Conservation (phyloP, 2,113 vertebrate genomes). For the Platycercus adscitus region DNA sequence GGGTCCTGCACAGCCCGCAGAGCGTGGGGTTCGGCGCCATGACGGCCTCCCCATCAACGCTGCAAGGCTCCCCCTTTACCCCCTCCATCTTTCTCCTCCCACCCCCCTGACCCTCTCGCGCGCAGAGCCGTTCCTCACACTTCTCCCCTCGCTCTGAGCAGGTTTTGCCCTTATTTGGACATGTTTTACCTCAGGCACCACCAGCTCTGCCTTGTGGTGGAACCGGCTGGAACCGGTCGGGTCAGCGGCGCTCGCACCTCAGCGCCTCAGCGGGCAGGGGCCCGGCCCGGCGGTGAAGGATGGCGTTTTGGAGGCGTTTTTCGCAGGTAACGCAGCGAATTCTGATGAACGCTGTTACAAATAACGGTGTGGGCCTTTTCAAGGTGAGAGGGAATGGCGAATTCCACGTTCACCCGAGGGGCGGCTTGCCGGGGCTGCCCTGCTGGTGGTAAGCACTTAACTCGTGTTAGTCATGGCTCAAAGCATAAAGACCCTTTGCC, state of each 20-base stretch:
- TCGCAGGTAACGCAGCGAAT: not conserved
- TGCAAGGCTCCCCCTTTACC: fast-evolving
- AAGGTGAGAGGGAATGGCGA: not conserved
- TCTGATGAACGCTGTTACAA: not conserved
- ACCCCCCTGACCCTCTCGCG: no score
- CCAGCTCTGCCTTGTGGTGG: no score
- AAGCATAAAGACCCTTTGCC: not conserved
- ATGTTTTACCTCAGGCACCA: fast-evolving
- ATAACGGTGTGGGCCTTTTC: no score
- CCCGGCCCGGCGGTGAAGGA: fast-evolving
- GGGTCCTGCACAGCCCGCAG: fast-evolving
- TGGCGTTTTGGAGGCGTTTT: fast-evolving
- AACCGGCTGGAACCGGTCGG: not conserved
- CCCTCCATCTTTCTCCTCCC: not conserved
- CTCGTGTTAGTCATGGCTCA: fast-evolving
- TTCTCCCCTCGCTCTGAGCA: fast-evolving
- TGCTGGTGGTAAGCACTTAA: not conserved
- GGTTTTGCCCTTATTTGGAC: no score
- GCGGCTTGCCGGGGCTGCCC: not conserved
- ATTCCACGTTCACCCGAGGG: not conserved
- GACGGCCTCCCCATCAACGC: fast-evolving
- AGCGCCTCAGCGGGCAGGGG: not conserved
- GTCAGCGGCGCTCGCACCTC: not conserved
- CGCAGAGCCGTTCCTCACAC: fast-evolving
- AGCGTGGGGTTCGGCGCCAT: fast-evolving